Evolutionary conservation across 2,113 vertebrate species (phyloP).

Genomic region (Acinonyx jubatus): DNA sequence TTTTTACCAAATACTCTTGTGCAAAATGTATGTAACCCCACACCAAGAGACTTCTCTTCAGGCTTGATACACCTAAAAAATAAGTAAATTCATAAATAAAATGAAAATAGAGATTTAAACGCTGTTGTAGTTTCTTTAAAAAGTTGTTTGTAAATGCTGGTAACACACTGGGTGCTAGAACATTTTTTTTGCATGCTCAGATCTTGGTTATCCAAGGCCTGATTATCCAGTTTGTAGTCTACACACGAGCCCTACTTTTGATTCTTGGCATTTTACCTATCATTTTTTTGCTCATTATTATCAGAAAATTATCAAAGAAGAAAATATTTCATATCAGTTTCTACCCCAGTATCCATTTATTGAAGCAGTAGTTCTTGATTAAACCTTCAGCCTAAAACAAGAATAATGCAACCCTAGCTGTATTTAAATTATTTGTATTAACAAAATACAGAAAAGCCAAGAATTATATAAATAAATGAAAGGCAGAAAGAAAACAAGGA

Average conservation of each 20-base stretch:
- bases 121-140: not conserved
- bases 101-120: not conserved
- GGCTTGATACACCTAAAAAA: conserved; percentile 84
- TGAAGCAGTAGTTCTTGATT: not conserved
- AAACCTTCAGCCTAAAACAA: not conserved
- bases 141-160: not conserved
- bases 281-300: not conserved
- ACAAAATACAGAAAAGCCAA: not conserved
- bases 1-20: conserved; percentile 85
- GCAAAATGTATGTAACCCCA: conserved; percentile 85
- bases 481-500: not conserved
- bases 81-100: conserved; percentile 29
- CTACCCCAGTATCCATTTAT: not conserved
- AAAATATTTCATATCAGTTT: not conserved
- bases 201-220: not conserved
- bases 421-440: not conserved
- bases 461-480: not conserved
- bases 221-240: not conserved
- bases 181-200: not conserved
- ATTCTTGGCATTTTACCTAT: not conserved
- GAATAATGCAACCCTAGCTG: not conserved
- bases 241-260: not conserved
- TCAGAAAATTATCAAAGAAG: not conserved
- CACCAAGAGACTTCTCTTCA: conserved; percentile 87
- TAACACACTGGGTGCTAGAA: not conserved